Evolutionary conservation across 2,888 invertebrate species (phyloP).

Genomic region (Alviniconcha strummeri): DNA sequence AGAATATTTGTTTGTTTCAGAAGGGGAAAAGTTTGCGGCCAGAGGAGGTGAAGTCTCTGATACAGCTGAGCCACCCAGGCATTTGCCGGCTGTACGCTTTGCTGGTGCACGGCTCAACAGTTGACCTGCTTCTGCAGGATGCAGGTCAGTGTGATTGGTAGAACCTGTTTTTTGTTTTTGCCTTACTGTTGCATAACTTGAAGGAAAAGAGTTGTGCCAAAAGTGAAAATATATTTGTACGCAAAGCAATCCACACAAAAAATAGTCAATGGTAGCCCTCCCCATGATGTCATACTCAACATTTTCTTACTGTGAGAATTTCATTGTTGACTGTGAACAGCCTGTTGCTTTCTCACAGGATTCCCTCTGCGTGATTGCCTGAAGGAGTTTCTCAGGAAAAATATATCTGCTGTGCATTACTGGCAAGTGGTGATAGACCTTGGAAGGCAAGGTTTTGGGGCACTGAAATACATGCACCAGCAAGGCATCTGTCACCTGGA

Average conservation of each 20-base stretch:
- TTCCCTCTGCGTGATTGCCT: neutral
- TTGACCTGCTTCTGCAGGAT: constrained; percentile 20
- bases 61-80: neutral
- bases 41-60: constrained; percentile 3
- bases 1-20: neutral
- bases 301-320: too few species aligned
- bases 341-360: neutral
- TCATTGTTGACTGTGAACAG: too few species aligned
- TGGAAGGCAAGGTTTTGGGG: constrained; percentile 8
- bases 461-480: constrained; percentile 2
- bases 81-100: constrained; percentile 5
- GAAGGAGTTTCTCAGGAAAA: neutral
- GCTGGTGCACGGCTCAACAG: neutral
- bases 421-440: constrained; percentile 12
- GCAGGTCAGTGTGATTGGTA: constrained; percentile 3
- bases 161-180: too few species aligned
- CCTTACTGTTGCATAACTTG: too few species aligned
- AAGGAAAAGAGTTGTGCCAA: too few species aligned
- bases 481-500: constrained; percentile 6
- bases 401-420: neutral
- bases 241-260: too few species aligned
- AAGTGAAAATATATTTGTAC: too few species aligned
- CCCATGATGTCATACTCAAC: too few species aligned
- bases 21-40: neutral
- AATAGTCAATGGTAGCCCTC: too few species aligned